Evolutionary conservation across 2,113 vertebrate genomes (phyloP).

Genomic region (Argyrosomus japonicus): DNA sequence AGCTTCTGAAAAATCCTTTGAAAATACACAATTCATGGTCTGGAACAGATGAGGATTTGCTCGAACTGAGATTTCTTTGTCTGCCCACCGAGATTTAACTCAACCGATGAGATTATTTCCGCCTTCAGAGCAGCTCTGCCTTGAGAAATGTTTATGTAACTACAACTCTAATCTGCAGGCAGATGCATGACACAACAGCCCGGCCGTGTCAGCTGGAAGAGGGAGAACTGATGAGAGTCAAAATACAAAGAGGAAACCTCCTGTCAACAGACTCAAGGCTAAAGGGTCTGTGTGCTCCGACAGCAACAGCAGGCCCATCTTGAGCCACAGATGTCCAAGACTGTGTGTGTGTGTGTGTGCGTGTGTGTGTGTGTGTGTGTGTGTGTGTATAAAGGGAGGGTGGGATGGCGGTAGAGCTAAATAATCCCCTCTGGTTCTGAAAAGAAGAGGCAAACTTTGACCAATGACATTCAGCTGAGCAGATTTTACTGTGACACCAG

Average conservation of each 20-base stretch:
- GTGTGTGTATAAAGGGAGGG: slow-evolving; percentile 4
- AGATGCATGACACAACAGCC: slow-evolving; percentile 40
- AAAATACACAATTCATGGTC: slow-evolving; percentile 10
- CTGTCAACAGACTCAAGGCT: slow-evolving; percentile 53
- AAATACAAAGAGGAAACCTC: slow-evolving; percentile 54
- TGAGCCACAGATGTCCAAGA: slow-evolving; percentile 65
- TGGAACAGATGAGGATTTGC: slow-evolving; percentile 22
- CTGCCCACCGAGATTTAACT: slow-evolving; percentile 57
- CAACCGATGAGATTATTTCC: slow-evolving; percentile 60
- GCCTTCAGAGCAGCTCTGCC: slow-evolving; percentile 53
- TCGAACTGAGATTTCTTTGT: slow-evolving; percentile 12
- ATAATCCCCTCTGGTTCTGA: slow-evolving; percentile 39
- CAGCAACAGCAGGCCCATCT: slow-evolving; percentile 54
- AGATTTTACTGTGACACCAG: neutral
- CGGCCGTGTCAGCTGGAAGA: slow-evolving; percentile 38
- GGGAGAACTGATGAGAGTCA: slow-evolving; percentile 36
- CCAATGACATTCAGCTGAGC: neutral
- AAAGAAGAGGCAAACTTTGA: slow-evolving; percentile 23
- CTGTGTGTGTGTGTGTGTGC: slow-evolving; percentile 15
- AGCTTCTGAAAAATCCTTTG: neutral
- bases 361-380: slow-evolving; percentile 1
- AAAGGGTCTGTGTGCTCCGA: neutral
- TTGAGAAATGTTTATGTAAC: slow-evolving; percentile 68
- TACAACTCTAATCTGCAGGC: slow-evolving; percentile 60
- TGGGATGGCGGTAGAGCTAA: neutral